A percentile compares a stretch with the other conserved stretches of the same genome.
Evolutionary conservation across 2,113 vertebrate species (phyloP).

Genomic region (Triplophysa rosa): DNA sequence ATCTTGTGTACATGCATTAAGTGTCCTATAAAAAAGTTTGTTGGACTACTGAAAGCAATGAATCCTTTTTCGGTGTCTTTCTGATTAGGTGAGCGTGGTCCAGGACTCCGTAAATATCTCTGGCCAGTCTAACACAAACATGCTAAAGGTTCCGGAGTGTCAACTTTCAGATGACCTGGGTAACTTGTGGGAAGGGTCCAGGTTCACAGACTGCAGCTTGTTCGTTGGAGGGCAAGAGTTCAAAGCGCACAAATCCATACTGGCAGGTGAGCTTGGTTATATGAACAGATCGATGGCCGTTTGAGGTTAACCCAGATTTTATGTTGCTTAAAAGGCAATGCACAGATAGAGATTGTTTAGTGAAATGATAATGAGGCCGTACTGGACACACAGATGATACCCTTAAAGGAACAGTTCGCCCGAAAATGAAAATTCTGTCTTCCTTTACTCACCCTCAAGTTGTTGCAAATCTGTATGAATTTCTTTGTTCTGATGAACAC

Average conservation of each 20-base stretch:
- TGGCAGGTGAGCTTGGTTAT: slow-evolving; percentile 82
- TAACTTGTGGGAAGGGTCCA: slow-evolving; percentile 94
- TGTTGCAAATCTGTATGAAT: too few species aligned
- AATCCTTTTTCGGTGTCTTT: slow-evolving; percentile 15
- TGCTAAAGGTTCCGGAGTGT: slow-evolving; percentile 98
- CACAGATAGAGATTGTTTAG: background rate
- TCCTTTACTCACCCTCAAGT: too few species aligned
- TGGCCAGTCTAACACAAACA: slow-evolving; percentile 97
- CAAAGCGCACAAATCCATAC: slow-evolving; percentile 96
- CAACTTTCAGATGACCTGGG: slow-evolving; percentile 93
- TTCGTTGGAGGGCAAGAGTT: slow-evolving; percentile 97
- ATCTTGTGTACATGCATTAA: too few species aligned
- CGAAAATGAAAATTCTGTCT: too few species aligned
- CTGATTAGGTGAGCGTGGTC: slow-evolving; percentile 89
- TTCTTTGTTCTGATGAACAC: too few species aligned
- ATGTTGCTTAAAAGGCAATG: background rate
- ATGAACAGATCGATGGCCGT: background rate
- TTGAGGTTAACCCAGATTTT: slow-evolving; percentile 14
- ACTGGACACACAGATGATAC: background rate
- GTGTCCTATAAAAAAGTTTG: too few species aligned
- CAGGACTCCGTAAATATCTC: slow-evolving; percentile 99
- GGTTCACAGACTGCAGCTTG: slow-evolving; percentile 95
- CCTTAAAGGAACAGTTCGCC: too few species aligned
- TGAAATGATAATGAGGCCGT: slow-evolving; percentile 1
- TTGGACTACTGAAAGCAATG: background rate